These are phyloP conservation scores for Semnornis frantzii DNA, from an alignment of 2,113 vertebrate genomes.

Conservation along the genomic window DNA sequence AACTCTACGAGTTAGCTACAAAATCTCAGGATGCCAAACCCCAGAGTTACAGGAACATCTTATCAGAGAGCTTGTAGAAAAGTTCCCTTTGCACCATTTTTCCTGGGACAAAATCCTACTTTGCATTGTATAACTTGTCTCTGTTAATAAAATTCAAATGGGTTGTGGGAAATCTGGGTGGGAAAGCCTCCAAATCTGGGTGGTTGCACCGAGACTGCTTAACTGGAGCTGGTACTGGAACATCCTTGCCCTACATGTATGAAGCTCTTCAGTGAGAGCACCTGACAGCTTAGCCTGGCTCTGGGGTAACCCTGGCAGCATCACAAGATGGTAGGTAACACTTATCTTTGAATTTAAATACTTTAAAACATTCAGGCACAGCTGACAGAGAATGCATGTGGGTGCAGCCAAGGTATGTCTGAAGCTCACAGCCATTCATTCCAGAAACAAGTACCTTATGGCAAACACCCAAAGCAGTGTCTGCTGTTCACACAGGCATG, in stretches of 20 bases:
- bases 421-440: background rate
- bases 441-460: background rate
- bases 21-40: background rate
- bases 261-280: background rate
- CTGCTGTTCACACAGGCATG: background rate
- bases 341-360: background rate
- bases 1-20: background rate
- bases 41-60: background rate
- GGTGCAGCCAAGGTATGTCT: background rate
- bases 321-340: background rate
- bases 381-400: background rate
- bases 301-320: background rate
- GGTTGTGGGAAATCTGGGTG: background rate
- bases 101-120: background rate
- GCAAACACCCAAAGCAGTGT: background rate
- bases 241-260: fast-evolving
- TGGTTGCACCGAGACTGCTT: background rate
- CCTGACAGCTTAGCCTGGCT: background rate
- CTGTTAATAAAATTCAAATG: background rate
- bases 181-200: background rate
- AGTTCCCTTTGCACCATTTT: background rate
- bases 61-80: background rate
- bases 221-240: background rate
- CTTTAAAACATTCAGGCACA: background rate
- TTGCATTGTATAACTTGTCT: background rate